Evolutionary conservation across 2,113 vertebrate species (phyloP), one percentile per base, ranked within the genome.

Genomic region (Acanthochromis polyacanthus): DNA sequence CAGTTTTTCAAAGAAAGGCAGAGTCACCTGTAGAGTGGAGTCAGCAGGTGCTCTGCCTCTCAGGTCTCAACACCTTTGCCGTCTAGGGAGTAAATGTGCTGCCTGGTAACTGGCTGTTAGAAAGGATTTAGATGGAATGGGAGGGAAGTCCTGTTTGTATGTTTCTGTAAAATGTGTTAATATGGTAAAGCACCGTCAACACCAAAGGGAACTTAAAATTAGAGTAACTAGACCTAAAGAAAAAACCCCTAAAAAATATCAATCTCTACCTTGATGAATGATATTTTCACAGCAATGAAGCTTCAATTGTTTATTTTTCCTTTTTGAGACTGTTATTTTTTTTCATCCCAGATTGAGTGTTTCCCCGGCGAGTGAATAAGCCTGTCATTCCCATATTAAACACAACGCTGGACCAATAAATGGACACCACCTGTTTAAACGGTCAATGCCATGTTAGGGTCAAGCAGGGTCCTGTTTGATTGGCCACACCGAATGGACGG

Each of bases 401-500:
- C 89, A 90, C 63, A 67, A 74, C 25, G 77, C 83, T 59, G 59
- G 46, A 60, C 85, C 90, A 84, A 88, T 91, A 94, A 95, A 95
- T 94, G 91, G 92, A 93, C 93, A 91, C 93, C 94, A 95, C 94
- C 94, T 95, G 95, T 94, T 94, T 87, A 90, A 93, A 93, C 84
- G 93, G 90, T 80, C 92, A 80, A 77, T 88, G 88, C 90, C 93
- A 91, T 91, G 89, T 89, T 58, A 51, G 89, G 94, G 94, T 95
- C 95, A 94, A 80, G 81, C 75, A 25, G 86, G 91, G 90, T 94
- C 91, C 79, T 12, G 22, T 95, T 92, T 94, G 94, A 95, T 95
- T 95, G 94, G 93, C 82, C 83, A 80, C 91, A 82, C 77, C 45
- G 64, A 89, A 80, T 78, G 86, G 87, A 92, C 79, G 81, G 91